Base-by-base conservation (phyloP, 2,113 vertebrate genomes). In the Brevimyrus niger region DNA sequence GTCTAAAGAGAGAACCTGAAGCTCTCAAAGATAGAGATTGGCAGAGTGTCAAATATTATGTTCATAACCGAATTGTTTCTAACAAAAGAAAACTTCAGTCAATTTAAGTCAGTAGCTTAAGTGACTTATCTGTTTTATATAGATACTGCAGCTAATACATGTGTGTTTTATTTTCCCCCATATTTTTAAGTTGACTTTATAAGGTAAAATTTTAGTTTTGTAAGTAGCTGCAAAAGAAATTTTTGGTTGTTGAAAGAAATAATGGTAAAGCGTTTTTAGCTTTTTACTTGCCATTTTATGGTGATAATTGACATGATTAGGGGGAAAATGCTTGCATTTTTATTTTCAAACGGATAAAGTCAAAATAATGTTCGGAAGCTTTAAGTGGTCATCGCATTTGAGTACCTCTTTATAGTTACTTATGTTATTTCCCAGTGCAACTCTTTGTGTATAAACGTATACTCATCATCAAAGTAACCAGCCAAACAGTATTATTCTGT, bases 1-100 rank as follows among this genome's bases (percentile, higher is more conserved):
- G 58, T 27, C 23, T 61, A 9, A n/a, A 61, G 58, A 61, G 7
- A 31, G 87, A 88, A 23, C 87, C 31, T 0, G 31, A 51, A 42
- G 87, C 50, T 61, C 50, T 88, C 23, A 31, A 55, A 38, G n/a
- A 88, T 1, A 53, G n/a, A 87, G 86, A 55, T 21, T 88, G 50
- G 87, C 87, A 88, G 31, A 53, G 47, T 61, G 13, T 88, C 31
- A 88, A 88, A 11, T 88, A 31, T 17, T 88, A 61, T 27, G 58
- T 61, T n/a, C 58, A 61, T 61, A 27, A 61, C n/a, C 1, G 23
- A n/a, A 61, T 2, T 61, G 58, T 61, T 27, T 61, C 58, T 61
- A 61, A 2, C n/a, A 61, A 61, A 61, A 61, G 58, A 61, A n/a
- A n/a, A n/a, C 58, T 9, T 10, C 8, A 10, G 21, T 61, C 21